phyloP scores from a whole-genome alignment of 2,113 vertebrate genomes.

The Okapia johnstoni region DNA sequence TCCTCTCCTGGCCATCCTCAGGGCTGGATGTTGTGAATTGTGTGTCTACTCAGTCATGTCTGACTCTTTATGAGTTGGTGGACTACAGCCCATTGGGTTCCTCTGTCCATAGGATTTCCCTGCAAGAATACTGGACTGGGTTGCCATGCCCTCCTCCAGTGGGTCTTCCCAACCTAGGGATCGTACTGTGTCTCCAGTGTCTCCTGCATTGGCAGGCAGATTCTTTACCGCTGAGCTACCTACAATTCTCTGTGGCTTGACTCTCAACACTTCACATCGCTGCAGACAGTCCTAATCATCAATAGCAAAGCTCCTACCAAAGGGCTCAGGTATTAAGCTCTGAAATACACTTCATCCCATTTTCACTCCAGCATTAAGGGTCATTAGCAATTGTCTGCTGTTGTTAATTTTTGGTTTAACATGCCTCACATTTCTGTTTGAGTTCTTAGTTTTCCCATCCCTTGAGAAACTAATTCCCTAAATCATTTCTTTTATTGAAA shows the following conservation, averaged over 20 bases:
- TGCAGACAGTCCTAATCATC: not conserved
- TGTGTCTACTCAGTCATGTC: not conserved
- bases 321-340: not conserved
- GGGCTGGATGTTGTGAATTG: not conserved
- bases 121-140: not conserved
- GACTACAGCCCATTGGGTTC: not conserved
- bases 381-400: not conserved
- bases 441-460: not conserved
- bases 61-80: not conserved
- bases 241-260: not conserved
- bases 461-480: not conserved
- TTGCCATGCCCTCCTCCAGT: not conserved
- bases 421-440: not conserved
- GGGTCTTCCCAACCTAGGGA: not conserved
- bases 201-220: not conserved
- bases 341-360: not conserved
- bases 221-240: not conserved
- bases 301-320: too few relatives aligned
- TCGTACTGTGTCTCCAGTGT: accelerated
- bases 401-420: not conserved
- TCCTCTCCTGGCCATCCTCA: not conserved
- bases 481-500: not conserved
- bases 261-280: not conserved
- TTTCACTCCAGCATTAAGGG: not conserved
- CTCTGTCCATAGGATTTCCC: not conserved